These are phyloP conservation scores for Allophyes oxyacanthae DNA, from an alignment of 2,888 invertebrate species.

Conservation along the genomic window DNA sequence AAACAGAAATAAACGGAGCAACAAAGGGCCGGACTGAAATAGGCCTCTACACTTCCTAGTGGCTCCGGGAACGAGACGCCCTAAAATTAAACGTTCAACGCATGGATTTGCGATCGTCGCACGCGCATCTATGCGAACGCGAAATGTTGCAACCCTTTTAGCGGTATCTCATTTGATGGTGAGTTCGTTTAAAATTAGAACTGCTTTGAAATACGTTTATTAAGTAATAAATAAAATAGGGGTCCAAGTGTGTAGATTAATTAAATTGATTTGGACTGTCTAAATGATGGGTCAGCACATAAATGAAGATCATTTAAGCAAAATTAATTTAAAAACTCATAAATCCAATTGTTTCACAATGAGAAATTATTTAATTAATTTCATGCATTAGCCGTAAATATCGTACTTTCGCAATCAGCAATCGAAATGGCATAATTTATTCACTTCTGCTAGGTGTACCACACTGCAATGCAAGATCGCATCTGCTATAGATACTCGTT, in stretches of 20 bases:
- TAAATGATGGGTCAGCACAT: not conserved
- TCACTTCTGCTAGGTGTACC: slow-evolving; percentile 13
- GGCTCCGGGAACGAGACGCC: slow-evolving; percentile 69
- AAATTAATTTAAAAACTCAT: slow-evolving; percentile 24
- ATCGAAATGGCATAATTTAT: slow-evolving; percentile 42
- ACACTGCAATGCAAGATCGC: slow-evolving; percentile 21
- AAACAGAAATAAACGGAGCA: slow-evolving; percentile 85
- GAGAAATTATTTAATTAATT: slow-evolving; percentile 25
- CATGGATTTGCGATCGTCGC: slow-evolving; percentile 46
- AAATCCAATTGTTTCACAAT: slow-evolving; percentile 24
- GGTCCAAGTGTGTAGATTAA: too few relatives aligned
- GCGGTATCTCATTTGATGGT: slow-evolving; percentile 26
- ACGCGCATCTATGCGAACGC: slow-evolving; percentile 42
- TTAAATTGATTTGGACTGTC: too few relatives aligned
- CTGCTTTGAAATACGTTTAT: too few relatives aligned
- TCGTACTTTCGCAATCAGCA: slow-evolving; percentile 41
- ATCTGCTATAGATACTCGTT: slow-evolving; percentile 36
- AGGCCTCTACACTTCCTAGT: slow-evolving; percentile 82
- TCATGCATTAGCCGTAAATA: slow-evolving; percentile 16
- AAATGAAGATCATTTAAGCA: not conserved
- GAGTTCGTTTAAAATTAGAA: not conserved
- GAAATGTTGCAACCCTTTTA: slow-evolving; percentile 47
- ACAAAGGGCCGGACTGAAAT: slow-evolving; percentile 84
- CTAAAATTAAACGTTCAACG: slow-evolving; percentile 72
- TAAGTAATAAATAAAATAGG: too few relatives aligned